These are phyloP conservation scores for Azemiops feae DNA, from an alignment of 2,113 vertebrate species.

Conservation along the genomic window DNA sequence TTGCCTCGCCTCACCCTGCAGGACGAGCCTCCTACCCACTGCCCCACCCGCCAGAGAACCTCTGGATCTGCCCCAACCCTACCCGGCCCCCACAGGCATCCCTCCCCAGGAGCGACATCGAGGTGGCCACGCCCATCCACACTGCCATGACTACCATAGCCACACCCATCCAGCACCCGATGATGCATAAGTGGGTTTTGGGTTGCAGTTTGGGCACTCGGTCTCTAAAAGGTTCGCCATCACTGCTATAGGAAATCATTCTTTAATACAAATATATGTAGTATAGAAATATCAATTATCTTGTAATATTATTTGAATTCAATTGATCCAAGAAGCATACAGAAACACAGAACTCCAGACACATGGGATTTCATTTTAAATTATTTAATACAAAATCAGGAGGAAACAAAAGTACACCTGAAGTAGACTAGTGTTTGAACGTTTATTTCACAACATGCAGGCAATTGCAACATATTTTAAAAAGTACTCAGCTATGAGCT, in stretches of 20 bases:
- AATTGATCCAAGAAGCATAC: slow-evolving; percentile 11
- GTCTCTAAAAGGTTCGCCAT: too few species aligned
- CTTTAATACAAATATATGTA: background rate
- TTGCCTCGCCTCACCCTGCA: too few species aligned
- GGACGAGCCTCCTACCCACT: too few species aligned
- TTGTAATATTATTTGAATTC: slow-evolving; percentile 10
- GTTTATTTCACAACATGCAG: slow-evolving; percentile 80
- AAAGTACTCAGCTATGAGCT: slow-evolving; percentile 68
- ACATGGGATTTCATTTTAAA: slow-evolving; percentile 71
- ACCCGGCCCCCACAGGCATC: too few species aligned
- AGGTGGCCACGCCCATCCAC: too few species aligned
- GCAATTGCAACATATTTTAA: slow-evolving; percentile 70
- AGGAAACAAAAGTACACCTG: slow-evolving; percentile 76
- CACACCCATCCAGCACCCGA: too few species aligned
- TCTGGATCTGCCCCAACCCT: too few species aligned
- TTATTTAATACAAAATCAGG: slow-evolving; percentile 75
- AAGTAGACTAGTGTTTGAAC: slow-evolving; percentile 75
- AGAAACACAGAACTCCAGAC: slow-evolving; percentile 67
- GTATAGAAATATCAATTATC: slow-evolving; percentile 20
- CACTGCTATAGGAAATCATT: background rate
- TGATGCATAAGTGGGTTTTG: too few species aligned
- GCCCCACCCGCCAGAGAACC: too few species aligned
- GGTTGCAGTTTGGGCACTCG: too few species aligned
- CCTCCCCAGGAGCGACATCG: too few species aligned
- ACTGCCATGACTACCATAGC: too few species aligned